Evolutionary conservation across 2,888 invertebrate genomes (phyloP), one percentile per base, ranked within the genome.

Genomic region (Chalcosyrphus nemorum): DNA sequence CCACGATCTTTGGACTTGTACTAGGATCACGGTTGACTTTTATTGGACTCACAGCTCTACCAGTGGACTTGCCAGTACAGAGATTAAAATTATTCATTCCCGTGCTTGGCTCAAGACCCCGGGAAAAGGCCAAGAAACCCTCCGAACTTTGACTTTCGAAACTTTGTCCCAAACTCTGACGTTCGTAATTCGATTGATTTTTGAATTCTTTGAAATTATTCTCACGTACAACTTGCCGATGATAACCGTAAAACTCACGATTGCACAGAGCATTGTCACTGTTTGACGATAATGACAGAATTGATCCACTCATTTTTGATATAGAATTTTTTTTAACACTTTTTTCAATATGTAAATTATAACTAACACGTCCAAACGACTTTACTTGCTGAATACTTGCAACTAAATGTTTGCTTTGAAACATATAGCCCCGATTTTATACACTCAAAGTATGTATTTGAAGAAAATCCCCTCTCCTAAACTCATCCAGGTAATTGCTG

Each of bases 1-100:
- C 77, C 7, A 81, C 81, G 11, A 81, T 81, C 19, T 71, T 81
- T 1, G 81, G 81, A 13, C 65, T 77, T 38, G 77, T 45, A 4
- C 45, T 29, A 4, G 65, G 27, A 11, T 61, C n/a, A 21, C 59
- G 50, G 6, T 15, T 21, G 7, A 43, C n/a, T n/a, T n/a, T n/a
- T n/a, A n/a, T n/a, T n/a, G n/a, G n/a, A n/a, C n/a, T n/a, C n/a
- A n/a, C n/a, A 2, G 7, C 15, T 17, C 13, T n/a, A 17, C 6
- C 24, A 32, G 11, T 4, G 54, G 19, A 4, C 21, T 15, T 11
- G n/a, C 24, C 24, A 1, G 41, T 5, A n/a, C 11, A 41, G 1
- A 11, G n/a, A 1, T 52, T 52, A 1, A 68, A 41, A 29, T 66
- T 29, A 4, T 63, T 4, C 13, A 32, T 6, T 11, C 9, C 11